Conservation (phyloP, 2,113 vertebrate species). For the Xiphophorus hellerii region DNA sequence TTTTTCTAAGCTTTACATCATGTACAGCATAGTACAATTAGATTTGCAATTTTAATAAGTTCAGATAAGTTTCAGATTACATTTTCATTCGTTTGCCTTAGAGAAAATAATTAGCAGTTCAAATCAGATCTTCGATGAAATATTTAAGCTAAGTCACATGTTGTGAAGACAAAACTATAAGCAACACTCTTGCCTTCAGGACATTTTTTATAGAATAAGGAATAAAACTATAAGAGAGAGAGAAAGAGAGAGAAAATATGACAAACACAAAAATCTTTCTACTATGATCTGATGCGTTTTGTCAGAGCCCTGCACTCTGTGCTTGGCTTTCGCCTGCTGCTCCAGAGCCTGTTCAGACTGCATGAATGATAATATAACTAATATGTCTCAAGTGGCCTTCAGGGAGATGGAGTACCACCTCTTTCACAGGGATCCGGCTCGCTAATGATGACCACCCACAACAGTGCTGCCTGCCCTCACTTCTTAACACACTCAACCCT, state of each 20-base stretch:
- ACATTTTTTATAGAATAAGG: not conserved
- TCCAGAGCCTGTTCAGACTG: slow-evolving; percentile 65
- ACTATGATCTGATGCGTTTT: slow-evolving; percentile 1
- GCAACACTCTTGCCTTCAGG: not conserved
- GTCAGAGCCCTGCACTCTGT: slow-evolving; percentile 15
- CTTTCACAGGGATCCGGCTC: slow-evolving; percentile 73
- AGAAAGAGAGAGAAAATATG: not conserved
- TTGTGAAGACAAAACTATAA: no score
- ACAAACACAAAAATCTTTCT: not conserved
- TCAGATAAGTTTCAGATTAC: not conserved
- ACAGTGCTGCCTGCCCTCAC: slow-evolving; percentile 58
- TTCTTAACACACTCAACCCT: slow-evolving; percentile 69
- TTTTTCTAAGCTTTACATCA: not conserved
- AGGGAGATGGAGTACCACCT: slow-evolving; percentile 73
- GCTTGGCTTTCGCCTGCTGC: slow-evolving; percentile 50
- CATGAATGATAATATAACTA: slow-evolving; percentile 78
- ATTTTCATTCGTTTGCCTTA: not conserved
- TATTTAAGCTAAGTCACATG: not conserved
- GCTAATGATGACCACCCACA: slow-evolving; percentile 85
- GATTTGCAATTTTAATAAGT: not conserved
- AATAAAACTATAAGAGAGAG: not conserved
- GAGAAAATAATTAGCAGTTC: not conserved
- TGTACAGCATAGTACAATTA: not conserved
- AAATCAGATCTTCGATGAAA: not conserved
- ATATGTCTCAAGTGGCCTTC: slow-evolving; percentile 82